phyloP scores from a whole-genome alignment of 2,797 vertebrate genomes.

The Spinus pinus region DNA sequence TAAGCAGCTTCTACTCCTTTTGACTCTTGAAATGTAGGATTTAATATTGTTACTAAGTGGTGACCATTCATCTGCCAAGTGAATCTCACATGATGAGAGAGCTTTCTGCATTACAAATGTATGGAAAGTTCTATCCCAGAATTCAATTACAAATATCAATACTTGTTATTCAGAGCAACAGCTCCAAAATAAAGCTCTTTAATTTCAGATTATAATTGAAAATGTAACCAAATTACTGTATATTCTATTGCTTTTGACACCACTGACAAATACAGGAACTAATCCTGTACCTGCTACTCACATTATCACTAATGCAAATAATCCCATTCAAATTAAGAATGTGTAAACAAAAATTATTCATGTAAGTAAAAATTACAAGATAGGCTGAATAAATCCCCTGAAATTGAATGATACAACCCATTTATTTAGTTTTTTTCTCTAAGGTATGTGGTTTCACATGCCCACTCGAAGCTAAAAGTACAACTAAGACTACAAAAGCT shows the following conservation, averaged over 20 bases:
- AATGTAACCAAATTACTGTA: conserved; percentile 30
- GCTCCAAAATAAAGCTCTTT: conserved; percentile 48
- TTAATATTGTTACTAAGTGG: conserved; percentile 81
- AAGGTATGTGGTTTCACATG: not conserved
- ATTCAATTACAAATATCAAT: conserved; percentile 60
- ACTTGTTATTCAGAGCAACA: conserved; percentile 52
- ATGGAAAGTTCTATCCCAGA: conserved; percentile 30
- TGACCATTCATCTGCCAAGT: conserved; percentile 82
- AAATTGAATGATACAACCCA: conserved; percentile 26
- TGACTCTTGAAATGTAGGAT: conserved; percentile 82
- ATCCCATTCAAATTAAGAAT: conserved; percentile 27
- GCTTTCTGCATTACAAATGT: conserved; percentile 79
- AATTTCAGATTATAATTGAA: conserved; percentile 65
- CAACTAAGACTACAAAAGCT: not conserved
- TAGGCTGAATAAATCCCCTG: conserved; percentile 1
- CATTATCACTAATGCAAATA: conserved; percentile 30
- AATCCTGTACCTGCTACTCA: conserved; percentile 31
- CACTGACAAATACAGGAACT: conserved; percentile 33
- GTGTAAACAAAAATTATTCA: conserved; percentile 31
- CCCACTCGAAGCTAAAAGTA: not conserved
- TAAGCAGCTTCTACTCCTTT: conserved; percentile 79
- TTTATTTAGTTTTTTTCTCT: conserved; percentile 23
- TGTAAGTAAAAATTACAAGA: conserved; percentile 36
- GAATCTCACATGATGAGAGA: conserved; percentile 73
- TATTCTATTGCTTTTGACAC: conserved; percentile 20